These are phyloP conservation scores for Melozone crissalis DNA, from an alignment of 2,113 vertebrate genomes.

Conservation along the genomic window DNA sequence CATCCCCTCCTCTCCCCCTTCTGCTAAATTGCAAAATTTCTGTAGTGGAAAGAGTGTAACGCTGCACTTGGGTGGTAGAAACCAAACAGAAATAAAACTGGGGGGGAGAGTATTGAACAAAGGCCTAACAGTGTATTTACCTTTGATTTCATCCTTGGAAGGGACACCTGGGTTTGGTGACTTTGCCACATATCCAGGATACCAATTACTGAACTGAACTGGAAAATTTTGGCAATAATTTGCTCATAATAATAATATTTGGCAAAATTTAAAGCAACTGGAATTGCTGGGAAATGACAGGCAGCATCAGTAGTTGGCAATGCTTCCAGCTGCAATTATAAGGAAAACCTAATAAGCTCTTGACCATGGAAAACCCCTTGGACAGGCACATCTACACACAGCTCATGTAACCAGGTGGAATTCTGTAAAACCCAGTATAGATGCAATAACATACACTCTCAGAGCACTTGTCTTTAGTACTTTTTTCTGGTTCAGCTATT, in stretches of 20 bases:
- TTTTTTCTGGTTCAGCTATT: background rate
- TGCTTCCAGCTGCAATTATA: background rate
- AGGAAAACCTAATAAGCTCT: background rate
- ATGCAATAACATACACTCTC: background rate
- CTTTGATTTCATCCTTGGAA: background rate
- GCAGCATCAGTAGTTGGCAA: background rate
- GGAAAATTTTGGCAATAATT: background rate
- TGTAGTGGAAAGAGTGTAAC: conserved; percentile 3
- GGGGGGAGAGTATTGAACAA: background rate
- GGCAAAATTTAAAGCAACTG: background rate
- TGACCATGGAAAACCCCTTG: background rate
- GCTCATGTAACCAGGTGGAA: background rate
- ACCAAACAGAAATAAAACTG: background rate
- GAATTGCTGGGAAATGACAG: background rate
- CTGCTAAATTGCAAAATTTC: conserved; percentile 22
- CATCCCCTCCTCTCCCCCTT: background rate
- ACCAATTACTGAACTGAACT: background rate
- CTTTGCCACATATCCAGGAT: background rate
- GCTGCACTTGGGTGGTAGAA: background rate
- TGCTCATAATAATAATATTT: background rate
- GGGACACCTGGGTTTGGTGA: background rate
- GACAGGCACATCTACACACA: background rate
- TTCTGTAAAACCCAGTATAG: background rate
- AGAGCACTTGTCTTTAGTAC: background rate
- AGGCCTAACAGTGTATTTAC: background rate